Base-by-base conservation (phyloP, 2,797 vertebrate genomes). In the Typhlichthys eigenmanni region DNA sequence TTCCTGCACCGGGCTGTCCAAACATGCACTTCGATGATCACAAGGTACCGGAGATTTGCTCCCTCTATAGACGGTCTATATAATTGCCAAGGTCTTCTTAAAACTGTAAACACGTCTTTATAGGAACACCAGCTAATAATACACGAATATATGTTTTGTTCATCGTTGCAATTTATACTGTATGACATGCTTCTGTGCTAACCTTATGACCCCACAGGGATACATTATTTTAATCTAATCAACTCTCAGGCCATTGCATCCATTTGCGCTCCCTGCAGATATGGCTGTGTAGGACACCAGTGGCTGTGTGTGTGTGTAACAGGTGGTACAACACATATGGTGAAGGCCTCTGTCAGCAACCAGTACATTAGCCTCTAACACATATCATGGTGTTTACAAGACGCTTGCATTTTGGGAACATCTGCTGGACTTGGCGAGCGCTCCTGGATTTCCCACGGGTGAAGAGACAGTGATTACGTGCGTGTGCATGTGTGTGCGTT, bases 321-420 rank as follows among this genome's bases (percentile, higher is more conserved):
- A 87, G 78, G 82, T 78, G 81, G 64, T 80, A 64, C 64, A 79
- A 68, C 78, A 70, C 60, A 72, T 76, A 76, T 75, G 79, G 78
- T 76, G 66, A 88, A 69, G 78, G 78, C 65, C 72, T 81, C 80
- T 82, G 76, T 84, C 82, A 88, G 72, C 62, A 62, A 70, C 69
- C 79, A 70, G 74, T 74, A 81, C 82, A 87, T 88, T 88, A 89
- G 71, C 72, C 75, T 83, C 75, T 63, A 85, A 84, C 81, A 86
- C 69, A 87, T 86, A 74, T 86, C 82, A 80, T 58, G 74, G 79
- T 90, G 88, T 91, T 91, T 88, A 89, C 87, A 89, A 87, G 85
- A 89, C 88, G 85, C 85, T 79, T 87, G 74, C 49, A 52, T 79
- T 85, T 89, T 76, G 82, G 79, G 80, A 90, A 91, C 90, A 91